phyloP scores from a whole-genome alignment of 2,888 invertebrate genomes.

The Drosophila mettleri region DNA sequence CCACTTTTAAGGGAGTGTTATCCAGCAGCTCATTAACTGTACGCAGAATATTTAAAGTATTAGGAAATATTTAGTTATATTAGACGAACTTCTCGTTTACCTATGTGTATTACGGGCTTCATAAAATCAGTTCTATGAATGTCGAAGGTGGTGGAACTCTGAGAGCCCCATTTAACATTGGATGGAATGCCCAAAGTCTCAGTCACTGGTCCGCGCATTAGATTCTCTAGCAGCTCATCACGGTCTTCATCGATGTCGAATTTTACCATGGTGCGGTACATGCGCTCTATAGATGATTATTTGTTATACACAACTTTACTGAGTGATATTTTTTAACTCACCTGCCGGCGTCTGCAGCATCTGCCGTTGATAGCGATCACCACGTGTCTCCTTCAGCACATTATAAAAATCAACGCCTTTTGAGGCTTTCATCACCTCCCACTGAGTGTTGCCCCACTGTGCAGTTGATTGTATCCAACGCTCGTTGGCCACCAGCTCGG shows the following conservation, averaged over 20 bases:
- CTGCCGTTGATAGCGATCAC: conserved; percentile 43
- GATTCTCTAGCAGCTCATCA: conserved; percentile 81
- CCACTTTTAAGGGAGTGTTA: conserved; percentile 88
- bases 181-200: conserved; percentile 88
- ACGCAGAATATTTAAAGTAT: conserved; percentile 68
- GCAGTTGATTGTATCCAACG: conserved; percentile 87
- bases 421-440: conserved; percentile 87
- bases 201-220: conserved; percentile 91
- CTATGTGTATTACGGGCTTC: conserved; percentile 90
- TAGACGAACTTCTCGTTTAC: conserved; percentile 82
- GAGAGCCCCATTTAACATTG: conserved; percentile 88
- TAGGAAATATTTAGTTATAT: not conserved
- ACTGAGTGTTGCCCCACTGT: conserved; percentile 89
- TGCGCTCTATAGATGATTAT: conserved; percentile 36
- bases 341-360: conserved; percentile 31
- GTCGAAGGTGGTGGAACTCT: conserved; percentile 87
- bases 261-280: conserved; percentile 72
- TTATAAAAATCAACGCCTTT: conserved; percentile 92
- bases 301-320: no score
- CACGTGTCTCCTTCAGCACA: conserved; percentile 86
- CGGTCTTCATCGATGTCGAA: conserved; percentile 79
- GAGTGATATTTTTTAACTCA: conserved; percentile 3
- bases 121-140: conserved; percentile 89
- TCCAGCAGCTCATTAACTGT: conserved; percentile 89
- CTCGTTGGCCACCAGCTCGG: conserved; percentile 86